Evolutionary conservation across 2,113 vertebrate genomes (phyloP).

Genomic region (Macrotis lagotis): DNA sequence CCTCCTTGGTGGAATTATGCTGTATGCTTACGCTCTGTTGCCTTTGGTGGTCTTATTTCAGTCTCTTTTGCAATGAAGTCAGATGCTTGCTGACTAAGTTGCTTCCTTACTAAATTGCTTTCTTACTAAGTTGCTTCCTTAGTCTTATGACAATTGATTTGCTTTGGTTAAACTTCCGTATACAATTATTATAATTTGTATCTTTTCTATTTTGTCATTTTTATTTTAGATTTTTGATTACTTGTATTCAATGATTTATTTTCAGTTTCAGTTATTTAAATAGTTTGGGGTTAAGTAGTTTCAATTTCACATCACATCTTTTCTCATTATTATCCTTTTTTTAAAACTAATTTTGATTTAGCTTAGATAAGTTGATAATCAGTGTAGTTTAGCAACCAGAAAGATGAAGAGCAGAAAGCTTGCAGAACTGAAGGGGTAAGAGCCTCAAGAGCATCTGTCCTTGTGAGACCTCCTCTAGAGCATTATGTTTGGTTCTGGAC

Average conservation of each 20-base stretch:
- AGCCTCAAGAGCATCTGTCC: not conserved
- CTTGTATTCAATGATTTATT: not conserved
- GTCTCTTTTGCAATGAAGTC: not conserved
- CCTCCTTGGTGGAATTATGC: not conserved
- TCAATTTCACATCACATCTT: not conserved
- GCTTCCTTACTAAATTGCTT: not conserved
- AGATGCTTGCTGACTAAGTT: not conserved
- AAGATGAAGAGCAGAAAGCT: not conserved
- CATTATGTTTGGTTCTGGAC: not conserved
- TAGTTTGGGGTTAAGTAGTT: not conserved
- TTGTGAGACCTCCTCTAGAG: not conserved
- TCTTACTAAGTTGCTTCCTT: not conserved
- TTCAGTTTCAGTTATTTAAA: not conserved
- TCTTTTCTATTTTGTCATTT: not conserved
- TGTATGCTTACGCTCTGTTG: not conserved
- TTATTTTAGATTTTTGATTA: not conserved
- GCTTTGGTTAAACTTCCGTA: not conserved
- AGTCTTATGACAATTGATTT: not conserved
- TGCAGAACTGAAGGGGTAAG: not conserved
- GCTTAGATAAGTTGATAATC: not conserved
- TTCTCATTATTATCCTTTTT: not conserved
- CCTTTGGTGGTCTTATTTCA: not conserved
- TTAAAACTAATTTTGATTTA: not conserved
- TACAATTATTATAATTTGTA: not conserved
- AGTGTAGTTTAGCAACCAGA: not conserved